Percentiles rank a stretch among this genome's conserved stretches.
phyloP scores from a whole-genome alignment of 2,888 invertebrate genomes.

The Sinotaia quadrata region DNA sequence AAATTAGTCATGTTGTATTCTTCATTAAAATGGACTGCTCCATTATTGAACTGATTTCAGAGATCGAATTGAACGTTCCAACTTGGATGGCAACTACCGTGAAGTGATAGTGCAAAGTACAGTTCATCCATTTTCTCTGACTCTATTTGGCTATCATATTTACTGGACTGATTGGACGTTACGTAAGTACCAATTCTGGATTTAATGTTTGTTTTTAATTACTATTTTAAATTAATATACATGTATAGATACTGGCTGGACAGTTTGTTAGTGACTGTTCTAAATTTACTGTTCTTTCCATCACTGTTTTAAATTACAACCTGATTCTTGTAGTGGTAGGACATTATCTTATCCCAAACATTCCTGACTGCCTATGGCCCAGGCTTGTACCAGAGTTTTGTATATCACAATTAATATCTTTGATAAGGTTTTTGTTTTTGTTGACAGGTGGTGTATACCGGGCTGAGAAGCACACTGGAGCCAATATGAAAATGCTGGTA shows the following conservation, averaged over 20 bases:
- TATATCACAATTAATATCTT: too few species aligned
- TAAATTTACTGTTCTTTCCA: background rate
- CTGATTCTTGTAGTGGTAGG: background rate
- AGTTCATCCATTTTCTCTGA: slow-evolving; percentile 95
- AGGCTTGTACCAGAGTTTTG: too few species aligned
- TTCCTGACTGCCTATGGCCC: too few species aligned
- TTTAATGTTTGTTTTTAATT: too few species aligned
- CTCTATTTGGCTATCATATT: slow-evolving; percentile 89
- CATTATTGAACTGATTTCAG: too few species aligned
- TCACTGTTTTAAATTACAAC: background rate
- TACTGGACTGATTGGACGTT: slow-evolving; percentile 97
- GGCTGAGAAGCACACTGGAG: slow-evolving; percentile 97
- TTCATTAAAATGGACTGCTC: too few species aligned
- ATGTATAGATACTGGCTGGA: too few species aligned
- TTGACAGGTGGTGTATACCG: slow-evolving; percentile 81
- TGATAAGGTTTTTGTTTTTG: too few species aligned
- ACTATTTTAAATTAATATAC: too few species aligned
- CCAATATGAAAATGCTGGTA: slow-evolving; percentile 93
- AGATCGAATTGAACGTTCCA: slow-evolving; percentile 94
- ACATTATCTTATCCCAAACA: too few species aligned
- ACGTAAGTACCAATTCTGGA: slow-evolving; percentile 74
- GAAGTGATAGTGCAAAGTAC: slow-evolving; percentile 82
- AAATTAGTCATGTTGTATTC: too few species aligned
- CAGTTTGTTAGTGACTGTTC: background rate
- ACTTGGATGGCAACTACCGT: slow-evolving; percentile 88